Conservation (phyloP, 2,113 vertebrate species). For the Sciurus niger region DNA sequence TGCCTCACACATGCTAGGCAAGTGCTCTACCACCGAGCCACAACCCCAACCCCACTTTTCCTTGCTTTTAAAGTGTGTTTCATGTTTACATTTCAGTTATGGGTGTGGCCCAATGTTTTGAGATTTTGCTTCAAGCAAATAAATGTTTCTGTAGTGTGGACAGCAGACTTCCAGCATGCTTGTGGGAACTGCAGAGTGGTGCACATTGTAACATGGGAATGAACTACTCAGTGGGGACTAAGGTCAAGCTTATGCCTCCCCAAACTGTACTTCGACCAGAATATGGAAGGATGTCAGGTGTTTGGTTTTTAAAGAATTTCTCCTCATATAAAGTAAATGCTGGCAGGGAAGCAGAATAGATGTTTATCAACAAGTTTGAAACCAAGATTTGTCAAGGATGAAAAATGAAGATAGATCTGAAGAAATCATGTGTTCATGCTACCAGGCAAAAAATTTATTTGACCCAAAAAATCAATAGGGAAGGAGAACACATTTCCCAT, state of each 20-base stretch:
- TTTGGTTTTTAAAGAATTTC: conserved; percentile 65
- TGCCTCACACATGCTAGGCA: too few species aligned
- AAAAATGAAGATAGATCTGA: conserved; percentile 62
- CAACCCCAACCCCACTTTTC: too few species aligned
- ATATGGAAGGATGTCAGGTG: neutral
- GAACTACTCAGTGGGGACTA: neutral
- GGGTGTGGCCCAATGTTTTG: neutral
- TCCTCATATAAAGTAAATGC: conserved; percentile 33
- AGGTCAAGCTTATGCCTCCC: neutral
- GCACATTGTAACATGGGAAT: neutral
- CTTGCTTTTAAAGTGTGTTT: neutral
- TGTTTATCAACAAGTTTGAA: conserved; percentile 63
- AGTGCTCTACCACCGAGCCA: too few species aligned
- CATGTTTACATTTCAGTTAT: conserved; percentile 51
- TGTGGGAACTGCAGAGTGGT: neutral
- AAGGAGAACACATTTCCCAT: conserved; percentile 37
- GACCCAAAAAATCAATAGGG: conserved; percentile 50
- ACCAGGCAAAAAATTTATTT: conserved; percentile 44
- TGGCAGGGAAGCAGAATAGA: conserved; percentile 32
- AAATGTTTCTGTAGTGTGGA: neutral
- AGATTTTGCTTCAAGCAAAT: conserved; percentile 37
- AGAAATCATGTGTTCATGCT: conserved; percentile 48
- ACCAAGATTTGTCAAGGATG: conserved; percentile 62
- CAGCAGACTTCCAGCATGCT: neutral
- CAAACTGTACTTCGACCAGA: conserved; percentile 25